Evolutionary conservation across 2,113 vertebrate species (phyloP).

Genomic region (Sphyrna mokarran): DNA sequence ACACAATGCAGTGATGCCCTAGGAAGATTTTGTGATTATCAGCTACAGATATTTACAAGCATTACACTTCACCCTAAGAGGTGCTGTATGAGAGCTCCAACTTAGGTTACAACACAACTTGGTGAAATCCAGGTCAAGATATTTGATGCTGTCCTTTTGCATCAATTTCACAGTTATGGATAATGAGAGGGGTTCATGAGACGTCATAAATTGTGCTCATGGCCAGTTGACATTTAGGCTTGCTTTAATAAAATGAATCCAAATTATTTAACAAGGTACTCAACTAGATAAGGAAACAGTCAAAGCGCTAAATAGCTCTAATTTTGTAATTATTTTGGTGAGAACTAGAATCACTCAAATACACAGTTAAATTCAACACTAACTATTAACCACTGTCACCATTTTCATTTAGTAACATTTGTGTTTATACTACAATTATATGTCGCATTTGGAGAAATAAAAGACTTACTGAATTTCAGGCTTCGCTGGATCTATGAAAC

Average conservation of each 20-base stretch:
- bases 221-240: background rate
- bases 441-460: background rate
- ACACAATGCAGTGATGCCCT: background rate
- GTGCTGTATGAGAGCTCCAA: background rate
- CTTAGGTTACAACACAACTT: background rate
- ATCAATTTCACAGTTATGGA: background rate
- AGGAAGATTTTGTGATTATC: background rate
- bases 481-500: background rate
- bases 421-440: background rate
- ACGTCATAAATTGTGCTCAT: background rate
- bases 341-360: background rate
- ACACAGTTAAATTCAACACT: background rate
- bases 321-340: background rate
- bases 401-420: background rate
- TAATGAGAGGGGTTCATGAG: background rate
- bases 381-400: background rate
- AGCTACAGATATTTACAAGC: background rate
- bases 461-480: background rate
- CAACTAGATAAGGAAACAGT: background rate
- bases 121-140: background rate
- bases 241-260: background rate
- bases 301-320: background rate
- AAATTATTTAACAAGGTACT: background rate
- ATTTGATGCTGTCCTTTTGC: background rate
- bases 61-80: background rate